Base-by-base conservation (phyloP, 1,140 invertebrate species). In the Leptopilina boulardi region DNA sequence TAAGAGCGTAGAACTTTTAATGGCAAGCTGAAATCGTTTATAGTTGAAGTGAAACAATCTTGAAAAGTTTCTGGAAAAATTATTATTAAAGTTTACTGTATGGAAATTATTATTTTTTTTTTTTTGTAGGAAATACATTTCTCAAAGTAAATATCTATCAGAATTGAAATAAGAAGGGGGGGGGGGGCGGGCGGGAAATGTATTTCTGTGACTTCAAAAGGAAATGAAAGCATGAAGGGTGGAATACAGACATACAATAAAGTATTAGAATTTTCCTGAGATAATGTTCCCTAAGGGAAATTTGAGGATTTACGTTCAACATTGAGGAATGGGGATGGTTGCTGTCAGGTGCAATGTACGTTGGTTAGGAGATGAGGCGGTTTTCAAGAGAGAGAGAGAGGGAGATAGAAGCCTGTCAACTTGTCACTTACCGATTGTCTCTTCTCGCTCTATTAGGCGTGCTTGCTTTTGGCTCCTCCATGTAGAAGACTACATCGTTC, bases 401-500 rank as follows among this genome's bases (percentile, higher is more conserved):
- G n/a, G n/a, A n/a, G n/a, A n/a, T n/a, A 51, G 41, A 51, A 47
- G 13, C 5, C 47, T 47, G 72, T 54, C 42, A 41, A 30, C 19
- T 42, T 41, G 42, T 47, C 11, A 82, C 88, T 88, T 80, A 89
- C 81, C 92, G 90, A 77, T 93, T 93, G 73, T 93, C 92, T 74
- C 93, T 85, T 79, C 93, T 89, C 5, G 92, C 89, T 13, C 93
- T 89, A 80, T 94, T 94, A 54, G 94, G 94, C 30, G 93, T 94
- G 91, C 93, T 93, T 54, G 93, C 91, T 89, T 93, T 93, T 1
- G 94, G 93, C 82, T 95, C 94, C 81, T 95, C 94, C 83, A 93
- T 93, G 85, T 94, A 94, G 84, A 94, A 94, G 19, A 94, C 93
- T n/a, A 94, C 93, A 81, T 95, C 94, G 2, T 93, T 92, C 80